Evolutionary conservation across 1,140 invertebrate genomes (phyloP), one percentile per base, ranked within the genome.

Genomic region (Daktulosphaira vitifoliae): DNA sequence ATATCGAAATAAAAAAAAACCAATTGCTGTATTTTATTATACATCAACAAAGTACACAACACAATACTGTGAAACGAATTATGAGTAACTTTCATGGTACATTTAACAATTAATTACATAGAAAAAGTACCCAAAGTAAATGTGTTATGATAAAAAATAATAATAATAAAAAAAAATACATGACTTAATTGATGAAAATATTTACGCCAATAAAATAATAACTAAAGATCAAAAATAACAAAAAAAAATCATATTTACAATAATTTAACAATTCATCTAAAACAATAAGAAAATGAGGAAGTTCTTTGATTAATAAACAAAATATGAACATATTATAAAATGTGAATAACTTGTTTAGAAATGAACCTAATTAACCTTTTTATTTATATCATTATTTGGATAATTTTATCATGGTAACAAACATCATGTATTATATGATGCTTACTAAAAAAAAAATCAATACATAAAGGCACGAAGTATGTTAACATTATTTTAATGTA

Each of bases 161-260:
- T n/a, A n/a, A n/a, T n/a, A n/a, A n/a, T n/a, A n/a, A n/a, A 18
- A 53, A 50, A 50, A 50, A 50, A 26, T 25, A 42, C 37, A 56
- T 56, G 53, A n/a, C 26, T 54, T 59, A 13, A 59, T 59, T 59
- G 8, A 59, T 59, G 39, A 59, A 26, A n/a, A n/a, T 59, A 59
- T 59, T 5, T 33, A 59, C n/a, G 54, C 39, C 38, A 44, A 44
- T 59, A 48, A 33, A 33, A 59, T 26, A 44, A 59, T 62, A 62
- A 62, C 56, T 62, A 48, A 15, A 48, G 56, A 25, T 62, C 42
- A 62, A 62, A 62, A 62, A 59, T 42, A 44, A 59, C 13, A 15
- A 56, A 54, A 56, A 59, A 62, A 62, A 62, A 62, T 62, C 42
- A 62, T 62, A 62, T 62, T 39, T 62, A 62, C 56, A 62, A 62